Evolutionary conservation across 2,888 invertebrate genomes (phyloP), one percentile per base, ranked within the genome.

Genomic region (Lacanobia oleracea): DNA sequence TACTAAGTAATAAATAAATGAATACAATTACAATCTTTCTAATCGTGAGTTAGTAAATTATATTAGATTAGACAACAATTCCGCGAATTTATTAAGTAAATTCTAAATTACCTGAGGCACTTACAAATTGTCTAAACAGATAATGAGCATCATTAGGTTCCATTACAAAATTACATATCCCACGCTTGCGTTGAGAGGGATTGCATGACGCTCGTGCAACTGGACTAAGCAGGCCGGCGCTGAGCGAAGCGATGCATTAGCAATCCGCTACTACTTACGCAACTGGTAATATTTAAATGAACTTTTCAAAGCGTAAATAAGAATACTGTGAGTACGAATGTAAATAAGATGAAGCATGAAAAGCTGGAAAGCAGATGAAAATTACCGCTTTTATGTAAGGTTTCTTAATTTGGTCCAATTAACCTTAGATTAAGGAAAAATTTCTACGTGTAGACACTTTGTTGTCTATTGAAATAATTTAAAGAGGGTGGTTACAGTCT

Each of bases 91-190:
- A 21, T 37, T 43, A 77, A 69, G 51, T 61, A 56, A 77, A 61
- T 64, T 54, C 56, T 53, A 68, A 69, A 69, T 61, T 27, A 43
- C 76, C 40, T 51, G 21, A 48, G 56, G 61, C 40, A 54, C 27
- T 63, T 40, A 56, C 56, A 78, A 72, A 77, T 65, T 56, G 60
- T 61, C 64, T 72, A 61, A 71, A 57, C 57, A 61, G 56, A 54
- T 67, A 79, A 82, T 82, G 56, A 62, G 37, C 37, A 64, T 43
- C 57, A 77, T 82, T 82, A 82, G 54, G 51, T 40, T 56, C 48
- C 56, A 71, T 82, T 78, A 72, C 43, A 27, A 72, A 78, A 78
- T 82, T 72, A 78, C 37, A 60, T 67, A 82, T 79, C 78, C 82
- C 70, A 67, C 65, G 82, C 45, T 59, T 56, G 57, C 51, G 4